Conservation (phyloP, 2,888 invertebrate genomes). For the Formica aserva region DNA sequence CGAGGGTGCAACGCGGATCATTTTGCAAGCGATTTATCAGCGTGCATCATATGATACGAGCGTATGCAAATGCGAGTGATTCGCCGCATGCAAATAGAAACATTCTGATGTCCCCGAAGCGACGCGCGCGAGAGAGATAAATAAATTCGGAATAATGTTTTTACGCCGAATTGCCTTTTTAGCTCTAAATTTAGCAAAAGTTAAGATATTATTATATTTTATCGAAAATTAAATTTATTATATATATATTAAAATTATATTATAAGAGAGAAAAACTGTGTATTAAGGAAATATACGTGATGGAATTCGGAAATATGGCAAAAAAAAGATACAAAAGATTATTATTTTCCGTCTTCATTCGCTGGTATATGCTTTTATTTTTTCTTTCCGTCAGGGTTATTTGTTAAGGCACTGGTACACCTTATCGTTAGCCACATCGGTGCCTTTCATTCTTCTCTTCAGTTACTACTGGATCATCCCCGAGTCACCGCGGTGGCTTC, state of each 20-base stretch:
- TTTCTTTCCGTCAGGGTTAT: conserved; percentile 85
- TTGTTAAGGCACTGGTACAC: conserved; percentile 88
- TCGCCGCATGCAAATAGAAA: conserved; percentile 42
- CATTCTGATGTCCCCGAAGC: conserved; percentile 11
- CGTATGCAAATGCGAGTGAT: conserved; percentile 47
- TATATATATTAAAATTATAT: no score
- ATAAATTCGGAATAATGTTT: not conserved
- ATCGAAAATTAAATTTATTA: not conserved
- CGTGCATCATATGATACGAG: conserved; percentile 24
- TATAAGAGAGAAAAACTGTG: not conserved
- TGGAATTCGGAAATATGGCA: not conserved
- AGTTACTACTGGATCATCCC: conserved; percentile 90
- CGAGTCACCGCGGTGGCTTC: conserved; percentile 90
- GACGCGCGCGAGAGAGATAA: not conserved
- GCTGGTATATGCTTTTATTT: conserved; percentile 1
- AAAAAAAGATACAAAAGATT: not conserved
- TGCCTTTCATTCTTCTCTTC: conserved; percentile 88
- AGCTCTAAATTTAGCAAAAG: not conserved
- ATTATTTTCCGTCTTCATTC: not conserved
- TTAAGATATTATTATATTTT: not conserved
- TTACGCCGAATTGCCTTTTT: not conserved
- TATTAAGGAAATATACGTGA: not conserved
- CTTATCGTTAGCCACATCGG: conserved; percentile 88
- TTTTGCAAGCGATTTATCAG: conserved; percentile 42
- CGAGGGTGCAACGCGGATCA: conserved; percentile 47